These are phyloP conservation scores for Menura novaehollandiae DNA, from an alignment of 2,113 vertebrate species.

Conservation along the genomic window DNA sequence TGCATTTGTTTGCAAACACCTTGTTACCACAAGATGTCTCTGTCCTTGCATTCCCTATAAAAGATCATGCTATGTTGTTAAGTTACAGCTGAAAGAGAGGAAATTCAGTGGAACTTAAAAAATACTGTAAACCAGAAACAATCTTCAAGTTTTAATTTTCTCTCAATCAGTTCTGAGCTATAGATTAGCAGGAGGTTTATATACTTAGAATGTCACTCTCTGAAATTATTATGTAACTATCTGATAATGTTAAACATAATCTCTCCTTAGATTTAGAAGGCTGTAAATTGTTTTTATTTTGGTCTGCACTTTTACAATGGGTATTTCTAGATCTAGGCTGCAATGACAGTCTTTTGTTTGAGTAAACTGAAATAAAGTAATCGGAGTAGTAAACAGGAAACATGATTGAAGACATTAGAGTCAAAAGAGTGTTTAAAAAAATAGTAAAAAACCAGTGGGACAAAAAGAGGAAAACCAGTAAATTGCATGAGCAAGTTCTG, in stretches of 20 bases:
- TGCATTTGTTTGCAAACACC: not conserved
- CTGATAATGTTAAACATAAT: not conserved
- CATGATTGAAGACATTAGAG: not conserved
- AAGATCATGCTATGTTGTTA: not conserved
- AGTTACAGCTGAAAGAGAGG: not conserved
- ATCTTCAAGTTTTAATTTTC: not conserved
- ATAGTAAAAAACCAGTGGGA: not conserved
- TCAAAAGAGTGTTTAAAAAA: not conserved
- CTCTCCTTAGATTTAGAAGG: not conserved
- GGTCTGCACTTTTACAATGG: not conserved
- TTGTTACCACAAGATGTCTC: slow-evolving; percentile 30
- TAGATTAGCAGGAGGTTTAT: not conserved
- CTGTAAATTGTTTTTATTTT: not conserved
- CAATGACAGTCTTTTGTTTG: not conserved
- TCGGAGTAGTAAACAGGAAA: not conserved
- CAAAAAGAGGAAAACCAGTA: not conserved
- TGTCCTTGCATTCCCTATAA: not conserved
- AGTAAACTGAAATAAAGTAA: not conserved
- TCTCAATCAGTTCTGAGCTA: not conserved
- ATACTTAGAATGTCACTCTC: not conserved
- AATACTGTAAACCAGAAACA: not conserved
- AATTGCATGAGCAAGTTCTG: not conserved
- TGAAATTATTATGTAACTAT: not conserved
- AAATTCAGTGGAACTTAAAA: not conserved
- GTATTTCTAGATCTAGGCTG: not conserved